Evolutionary conservation across 2,113 vertebrate species (phyloP).

Genomic region (Anser cygnoides): DNA sequence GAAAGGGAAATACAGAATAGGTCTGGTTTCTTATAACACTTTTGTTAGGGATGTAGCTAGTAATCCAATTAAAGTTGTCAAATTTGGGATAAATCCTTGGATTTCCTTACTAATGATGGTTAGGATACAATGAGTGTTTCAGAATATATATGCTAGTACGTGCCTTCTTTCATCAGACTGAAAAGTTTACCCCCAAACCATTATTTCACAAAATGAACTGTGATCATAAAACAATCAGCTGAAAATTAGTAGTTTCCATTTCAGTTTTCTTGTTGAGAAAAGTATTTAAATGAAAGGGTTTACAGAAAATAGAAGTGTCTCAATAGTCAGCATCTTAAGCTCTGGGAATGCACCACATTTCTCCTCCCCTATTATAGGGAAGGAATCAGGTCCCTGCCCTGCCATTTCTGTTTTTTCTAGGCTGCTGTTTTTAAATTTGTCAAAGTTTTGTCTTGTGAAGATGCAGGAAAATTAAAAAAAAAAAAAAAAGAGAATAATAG

Average conservation of each 20-base stretch:
- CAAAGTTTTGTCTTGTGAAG: neutral
- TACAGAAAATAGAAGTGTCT: neutral
- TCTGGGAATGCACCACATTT: neutral
- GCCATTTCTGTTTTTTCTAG: slow-evolving; percentile 11
- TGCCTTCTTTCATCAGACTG: neutral
- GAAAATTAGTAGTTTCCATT: neutral
- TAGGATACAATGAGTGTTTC: neutral
- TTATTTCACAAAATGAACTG: neutral
- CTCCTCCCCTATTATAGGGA: neutral
- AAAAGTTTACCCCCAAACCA: neutral
- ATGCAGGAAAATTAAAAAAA: neutral
- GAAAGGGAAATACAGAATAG: neutral
- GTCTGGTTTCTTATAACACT: neutral
- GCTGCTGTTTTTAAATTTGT: slow-evolving; percentile 48
- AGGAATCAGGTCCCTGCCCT: slow-evolving; percentile 1
- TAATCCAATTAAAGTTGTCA: neutral
- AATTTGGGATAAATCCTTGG: neutral
- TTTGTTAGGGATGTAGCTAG: neutral
- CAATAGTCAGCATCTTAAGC: neutral
- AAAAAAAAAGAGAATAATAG: neutral
- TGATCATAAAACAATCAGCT: neutral
- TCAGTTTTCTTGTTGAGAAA: slow-evolving; percentile 3
- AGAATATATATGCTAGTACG: neutral
- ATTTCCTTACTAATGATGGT: neutral
- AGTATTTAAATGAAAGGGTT: neutral